Percentiles rank a stretch among this genome's conserved stretches.
Conservation (phyloP, 2,113 vertebrate species). For the Poeciliopsis prolifica region DNA sequence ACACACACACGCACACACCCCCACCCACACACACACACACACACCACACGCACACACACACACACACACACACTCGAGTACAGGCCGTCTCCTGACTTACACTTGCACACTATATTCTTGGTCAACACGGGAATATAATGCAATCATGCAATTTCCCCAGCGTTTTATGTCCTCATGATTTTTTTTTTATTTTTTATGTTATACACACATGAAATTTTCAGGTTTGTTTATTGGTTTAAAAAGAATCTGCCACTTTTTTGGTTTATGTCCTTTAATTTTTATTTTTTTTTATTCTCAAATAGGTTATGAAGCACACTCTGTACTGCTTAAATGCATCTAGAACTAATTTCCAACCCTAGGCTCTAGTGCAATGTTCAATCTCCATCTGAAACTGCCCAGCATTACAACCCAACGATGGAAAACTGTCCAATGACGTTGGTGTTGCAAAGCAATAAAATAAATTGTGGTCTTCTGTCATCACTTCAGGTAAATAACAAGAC, state of each 20-base stretch:
- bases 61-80: background rate
- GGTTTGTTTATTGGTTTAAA: background rate
- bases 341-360: background rate
- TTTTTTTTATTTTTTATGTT: background rate
- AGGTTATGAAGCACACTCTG: background rate
- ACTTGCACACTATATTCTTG: background rate
- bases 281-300: too few species aligned
- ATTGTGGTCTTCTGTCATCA: constrained; percentile 15
- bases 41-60: background rate
- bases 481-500: constrained; percentile 8
- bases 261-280: background rate
- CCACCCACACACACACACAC: background rate
- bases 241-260: background rate
- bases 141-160: background rate
- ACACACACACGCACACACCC: too few species aligned
- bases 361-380: constrained; percentile 7
- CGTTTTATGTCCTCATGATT: background rate
- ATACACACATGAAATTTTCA: constrained; percentile 1
- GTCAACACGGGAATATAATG: background rate
- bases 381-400: constrained; percentile 23
- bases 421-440: constrained; percentile 12
- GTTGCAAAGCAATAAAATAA: background rate
- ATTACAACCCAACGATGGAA: constrained; percentile 16
- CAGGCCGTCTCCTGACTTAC: constrained; percentile 6
- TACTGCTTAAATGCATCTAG: background rate